Base-by-base conservation (phyloP, 2,797 vertebrate species). In the Lutjanus campechanus region DNA sequence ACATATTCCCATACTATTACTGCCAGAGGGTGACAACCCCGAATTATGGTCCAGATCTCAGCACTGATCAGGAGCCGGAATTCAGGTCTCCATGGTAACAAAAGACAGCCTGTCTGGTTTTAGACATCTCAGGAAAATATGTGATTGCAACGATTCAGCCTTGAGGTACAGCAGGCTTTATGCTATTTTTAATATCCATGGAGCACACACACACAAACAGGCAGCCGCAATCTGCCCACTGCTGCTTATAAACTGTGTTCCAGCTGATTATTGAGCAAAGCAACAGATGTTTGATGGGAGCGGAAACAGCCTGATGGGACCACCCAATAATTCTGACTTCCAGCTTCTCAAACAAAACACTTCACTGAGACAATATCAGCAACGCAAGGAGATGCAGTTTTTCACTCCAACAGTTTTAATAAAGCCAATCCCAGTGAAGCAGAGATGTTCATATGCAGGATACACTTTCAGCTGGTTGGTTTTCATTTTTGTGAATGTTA, bases 11-110 rank as follows among this genome's bases (percentile, higher is more conserved):
- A 22, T 85, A 19, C 19, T 70, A 81, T 89, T 82, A 78, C 74
- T 84, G 83, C 72, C 81, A 81, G 71, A 78, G 20, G 40, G 55
- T 75, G 79, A 90, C 85, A 86, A 84, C 90, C 85, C 25, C 0
- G n/a, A 90, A 90, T 90, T 91, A 88, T 76, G 81, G 81, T 74
- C 20, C 83, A 80, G 58, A 82, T 77, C 56, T 46, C 54, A 19
- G 47, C 68, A 15, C 79, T 60, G 83, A 87, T 75, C 68, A 0
- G 44, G 51, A 76, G 80, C 44, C 69, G 73, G 51, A 83, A 82
- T 64, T 60, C 63, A 41, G 16, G 61, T 92, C 67, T 85, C 90
- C 82, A 91, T 92, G 74, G 88, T 69, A 84, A 93, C 91, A 77
- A 63, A 77, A 66, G 78, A 84, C 56, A 53, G 60, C 61, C 49